Percentiles rank a stretch among this genome's conserved stretches.
Evolutionary conservation across 2,113 vertebrate species (phyloP).

Genomic region (Rutilus rutilus): DNA sequence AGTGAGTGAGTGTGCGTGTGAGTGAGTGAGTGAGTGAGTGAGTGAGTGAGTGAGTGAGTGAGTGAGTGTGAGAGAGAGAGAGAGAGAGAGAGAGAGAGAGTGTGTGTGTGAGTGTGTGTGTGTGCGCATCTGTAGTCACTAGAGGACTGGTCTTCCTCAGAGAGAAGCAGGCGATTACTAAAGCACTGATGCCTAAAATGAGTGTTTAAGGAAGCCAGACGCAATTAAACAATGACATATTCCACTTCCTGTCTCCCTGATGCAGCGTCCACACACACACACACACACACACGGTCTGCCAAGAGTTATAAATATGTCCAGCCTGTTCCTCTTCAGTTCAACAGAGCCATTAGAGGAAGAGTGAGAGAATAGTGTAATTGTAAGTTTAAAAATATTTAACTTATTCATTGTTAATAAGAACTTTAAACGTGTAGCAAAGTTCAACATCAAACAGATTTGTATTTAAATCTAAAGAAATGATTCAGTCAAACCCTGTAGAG

Average conservation of each 20-base stretch:
- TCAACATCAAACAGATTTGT: no score
- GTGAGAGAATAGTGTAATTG: background rate
- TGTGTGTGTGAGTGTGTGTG: background rate
- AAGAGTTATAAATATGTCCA: background rate
- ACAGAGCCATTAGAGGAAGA: background rate
- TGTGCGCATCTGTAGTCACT: slow-evolving; percentile 55
- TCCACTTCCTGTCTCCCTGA: slow-evolving; percentile 51
- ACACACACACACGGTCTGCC: background rate
- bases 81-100: no score
- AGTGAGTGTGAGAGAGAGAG: no score
- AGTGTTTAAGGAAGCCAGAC: slow-evolving; percentile 70
- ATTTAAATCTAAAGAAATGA: no score
- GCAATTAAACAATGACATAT: slow-evolving; percentile 63
- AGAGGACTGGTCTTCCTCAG: slow-evolving; percentile 66
- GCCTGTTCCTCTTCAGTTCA: background rate
- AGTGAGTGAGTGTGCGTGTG: background rate
- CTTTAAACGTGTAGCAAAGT: background rate
- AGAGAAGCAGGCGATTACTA: slow-evolving; percentile 76
- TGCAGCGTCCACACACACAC: slow-evolving; percentile 26
- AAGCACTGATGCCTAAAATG: slow-evolving; percentile 81
- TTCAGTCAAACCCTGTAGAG: background rate
- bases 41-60: slow-evolving; percentile 39
- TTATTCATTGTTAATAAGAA: background rate
- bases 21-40: slow-evolving; percentile 1
- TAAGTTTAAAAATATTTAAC: background rate